Conservation (phyloP, 2,888 invertebrate species). For the Anticlea derivata region DNA sequence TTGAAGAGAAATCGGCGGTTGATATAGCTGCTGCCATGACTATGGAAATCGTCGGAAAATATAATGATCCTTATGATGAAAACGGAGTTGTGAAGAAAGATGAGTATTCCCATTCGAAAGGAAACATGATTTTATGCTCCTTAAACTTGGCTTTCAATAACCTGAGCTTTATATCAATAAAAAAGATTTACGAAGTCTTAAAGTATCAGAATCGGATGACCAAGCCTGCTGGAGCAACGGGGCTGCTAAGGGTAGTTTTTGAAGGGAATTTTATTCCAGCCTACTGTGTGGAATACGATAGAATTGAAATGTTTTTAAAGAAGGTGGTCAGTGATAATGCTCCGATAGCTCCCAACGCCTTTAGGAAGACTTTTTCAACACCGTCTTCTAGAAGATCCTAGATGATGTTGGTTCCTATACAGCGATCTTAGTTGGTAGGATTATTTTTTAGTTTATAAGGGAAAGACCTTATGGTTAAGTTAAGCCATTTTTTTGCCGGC, state of each 20-base stretch:
- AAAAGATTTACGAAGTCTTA: slow-evolving; percentile 45
- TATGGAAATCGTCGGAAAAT: slow-evolving; percentile 40
- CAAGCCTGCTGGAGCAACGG: slow-evolving; percentile 34
- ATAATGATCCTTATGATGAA: slow-evolving; percentile 44
- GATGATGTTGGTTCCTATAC: neutral
- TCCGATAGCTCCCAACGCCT: neutral
- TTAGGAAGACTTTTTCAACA: neutral
- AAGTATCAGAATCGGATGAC: slow-evolving; percentile 44
- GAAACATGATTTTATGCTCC: slow-evolving; percentile 55
- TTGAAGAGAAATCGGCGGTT: slow-evolving; percentile 5
- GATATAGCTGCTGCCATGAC: slow-evolving; percentile 40
- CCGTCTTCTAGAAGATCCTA: slow-evolving; percentile 1
- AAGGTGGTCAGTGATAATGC: slow-evolving; percentile 25
- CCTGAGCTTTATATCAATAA: slow-evolving; percentile 42
- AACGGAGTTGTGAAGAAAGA: slow-evolving; percentile 34
- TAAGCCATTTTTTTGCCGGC: neutral
- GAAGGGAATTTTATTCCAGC: slow-evolving; percentile 53
- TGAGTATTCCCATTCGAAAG: slow-evolving; percentile 39
- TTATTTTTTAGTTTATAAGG: slow-evolving; percentile 13
- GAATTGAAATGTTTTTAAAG: slow-evolving; percentile 41
- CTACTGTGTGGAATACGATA: slow-evolving; percentile 41
- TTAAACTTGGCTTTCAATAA: slow-evolving; percentile 60
- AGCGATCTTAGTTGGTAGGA: neutral
- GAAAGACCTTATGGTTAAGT: slow-evolving; percentile 1
- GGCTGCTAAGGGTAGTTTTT: slow-evolving; percentile 50